Percentiles rank a stretch among this genome's conserved stretches.
phyloP scores from a whole-genome alignment of 2,888 invertebrate genomes.

The Dolomedes plantarius region DNA sequence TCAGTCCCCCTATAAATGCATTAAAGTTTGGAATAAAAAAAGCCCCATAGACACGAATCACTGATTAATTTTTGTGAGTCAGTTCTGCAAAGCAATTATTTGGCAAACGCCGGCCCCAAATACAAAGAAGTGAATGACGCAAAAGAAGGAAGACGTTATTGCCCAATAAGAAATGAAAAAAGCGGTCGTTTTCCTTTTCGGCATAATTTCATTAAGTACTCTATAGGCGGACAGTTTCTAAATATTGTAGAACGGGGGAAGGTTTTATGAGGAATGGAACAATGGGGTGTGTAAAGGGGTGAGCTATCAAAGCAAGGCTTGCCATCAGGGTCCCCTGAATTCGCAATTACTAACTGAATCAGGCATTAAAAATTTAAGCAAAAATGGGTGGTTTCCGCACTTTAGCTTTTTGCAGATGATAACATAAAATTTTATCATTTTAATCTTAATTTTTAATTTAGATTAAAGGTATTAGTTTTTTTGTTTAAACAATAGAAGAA shows the following conservation, averaged over 20 bases:
- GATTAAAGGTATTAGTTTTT: neutral
- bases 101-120: neutral
- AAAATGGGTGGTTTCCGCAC: neutral
- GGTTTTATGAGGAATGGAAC: neutral
- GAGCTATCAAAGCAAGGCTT: neutral
- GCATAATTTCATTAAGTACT: constrained; percentile 19
- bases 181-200: neutral
- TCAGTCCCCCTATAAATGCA: neutral
- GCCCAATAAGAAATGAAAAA: constrained; percentile 2
- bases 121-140: constrained; percentile 12
- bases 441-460: neutral
- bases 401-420: neutral
- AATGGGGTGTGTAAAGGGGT: constrained; percentile 8
- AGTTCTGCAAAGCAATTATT: constrained; percentile 2
- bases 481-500: neutral
- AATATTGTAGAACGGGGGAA: constrained; percentile 4
- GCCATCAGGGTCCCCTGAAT: constrained; percentile 3
- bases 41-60: neutral
- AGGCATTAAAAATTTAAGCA: neutral
- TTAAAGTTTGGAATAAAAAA: neutral
- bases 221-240: constrained; percentile 18
- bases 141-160: neutral
- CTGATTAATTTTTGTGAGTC: constrained; percentile 9
- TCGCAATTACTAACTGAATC: neutral
- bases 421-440: neutral